phyloP scores from a whole-genome alignment of 2,113 vertebrate species.

The Myotis davidii region DNA sequence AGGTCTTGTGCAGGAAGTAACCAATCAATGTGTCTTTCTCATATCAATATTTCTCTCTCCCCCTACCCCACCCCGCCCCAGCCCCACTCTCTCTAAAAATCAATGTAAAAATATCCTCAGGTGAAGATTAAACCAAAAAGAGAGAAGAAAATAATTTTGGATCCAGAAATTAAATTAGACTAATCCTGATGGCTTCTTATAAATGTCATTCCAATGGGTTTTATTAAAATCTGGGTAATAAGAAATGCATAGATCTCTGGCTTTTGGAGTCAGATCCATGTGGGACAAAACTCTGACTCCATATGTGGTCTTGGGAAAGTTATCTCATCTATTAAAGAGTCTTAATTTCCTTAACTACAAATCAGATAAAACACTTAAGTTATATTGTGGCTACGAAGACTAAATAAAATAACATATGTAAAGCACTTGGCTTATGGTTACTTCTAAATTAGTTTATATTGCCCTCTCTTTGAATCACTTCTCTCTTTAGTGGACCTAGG shows the following conservation, averaged over 20 bases:
- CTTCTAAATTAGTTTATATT: neutral
- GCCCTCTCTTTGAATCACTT: neutral
- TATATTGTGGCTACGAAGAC: neutral
- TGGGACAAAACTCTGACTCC: neutral
- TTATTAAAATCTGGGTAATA: constrained; percentile 7
- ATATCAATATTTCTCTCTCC: no score
- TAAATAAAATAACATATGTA: neutral
- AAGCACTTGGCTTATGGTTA: neutral
- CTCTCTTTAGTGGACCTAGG: neutral
- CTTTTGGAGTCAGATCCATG: neutral
- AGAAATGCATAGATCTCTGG: neutral
- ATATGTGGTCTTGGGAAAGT: neutral
- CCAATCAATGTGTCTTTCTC: no score
- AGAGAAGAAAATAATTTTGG: neutral
- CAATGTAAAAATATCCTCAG: no score
- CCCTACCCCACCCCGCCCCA: fast-evolving
- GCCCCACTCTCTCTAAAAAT: no score
- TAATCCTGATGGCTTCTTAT: constrained; percentile 1
- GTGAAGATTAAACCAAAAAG: neutral
- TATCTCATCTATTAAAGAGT: neutral
- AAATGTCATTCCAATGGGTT: neutral
- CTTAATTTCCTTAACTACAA: constrained; percentile 7
- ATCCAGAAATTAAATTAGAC: constrained; percentile 11
- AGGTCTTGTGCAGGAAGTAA: no score
- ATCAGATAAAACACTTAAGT: neutral